Conservation (phyloP, 2,888 invertebrate genomes). For the Drepanosiphum platanoidis region DNA sequence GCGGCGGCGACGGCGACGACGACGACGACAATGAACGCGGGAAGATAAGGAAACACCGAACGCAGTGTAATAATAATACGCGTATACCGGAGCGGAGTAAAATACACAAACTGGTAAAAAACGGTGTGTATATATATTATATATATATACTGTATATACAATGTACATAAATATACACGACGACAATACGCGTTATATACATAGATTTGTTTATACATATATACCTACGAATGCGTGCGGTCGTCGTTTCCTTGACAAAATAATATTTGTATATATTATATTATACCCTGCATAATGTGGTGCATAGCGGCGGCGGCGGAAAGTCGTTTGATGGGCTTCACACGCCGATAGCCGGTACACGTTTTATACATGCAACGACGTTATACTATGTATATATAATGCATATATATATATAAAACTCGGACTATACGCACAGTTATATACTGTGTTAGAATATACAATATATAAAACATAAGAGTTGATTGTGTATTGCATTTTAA, state of each 20-base stretch:
- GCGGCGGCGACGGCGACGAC: background rate
- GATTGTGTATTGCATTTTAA: no score
- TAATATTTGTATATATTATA: background rate
- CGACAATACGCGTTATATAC: background rate
- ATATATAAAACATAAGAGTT: no score
- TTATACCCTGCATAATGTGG: no score
- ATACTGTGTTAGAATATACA: no score
- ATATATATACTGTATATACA: background rate
- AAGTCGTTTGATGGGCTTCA: background rate
- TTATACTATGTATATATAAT: no score
- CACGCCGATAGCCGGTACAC: background rate
- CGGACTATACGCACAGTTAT: no score
- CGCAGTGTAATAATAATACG: no score
- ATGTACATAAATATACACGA: background rate
- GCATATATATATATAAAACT: no score
- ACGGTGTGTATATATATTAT: constrained; percentile 3
- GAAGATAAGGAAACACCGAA: background rate
- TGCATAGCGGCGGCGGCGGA: no score
- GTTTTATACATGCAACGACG: no score
- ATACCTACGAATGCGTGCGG: background rate
- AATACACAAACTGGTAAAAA: constrained; percentile 44
- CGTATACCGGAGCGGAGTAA: constrained; percentile 13
- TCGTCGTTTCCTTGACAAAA: background rate
- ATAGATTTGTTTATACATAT: no score
- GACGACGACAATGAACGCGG: constrained; percentile 5